Evolutionary conservation across 2,888 invertebrate species (phyloP), one percentile per base, ranked within the genome.

Genomic region (Trachelus stipa): DNA sequence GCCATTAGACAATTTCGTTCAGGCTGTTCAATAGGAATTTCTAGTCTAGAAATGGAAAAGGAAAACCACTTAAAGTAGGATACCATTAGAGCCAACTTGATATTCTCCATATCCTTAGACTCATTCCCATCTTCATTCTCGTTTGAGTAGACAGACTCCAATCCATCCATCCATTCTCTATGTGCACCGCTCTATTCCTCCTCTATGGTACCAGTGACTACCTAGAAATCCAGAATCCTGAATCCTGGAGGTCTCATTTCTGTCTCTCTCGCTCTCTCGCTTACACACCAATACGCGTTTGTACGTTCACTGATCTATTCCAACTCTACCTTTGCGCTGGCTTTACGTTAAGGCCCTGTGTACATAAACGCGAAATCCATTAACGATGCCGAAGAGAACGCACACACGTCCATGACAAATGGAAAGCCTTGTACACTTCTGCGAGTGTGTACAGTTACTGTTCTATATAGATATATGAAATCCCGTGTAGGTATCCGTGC

Each of bases 291-390:
- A 35, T 23, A 56, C 56, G 56, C 75, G 73, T 73, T 56, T 71
- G 76, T 74, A 69, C 75, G 73, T 79, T 79, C 73, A 75, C 75
- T 74, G 73, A 73, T 80, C 78, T 78, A 78, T 80, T 76, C 73
- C 15, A 56, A 23, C 23, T 56, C 56, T 56, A 71, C 76, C 73
- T 73, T 74, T 76, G 78, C 75, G 30, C 12, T 56, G 76, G 71
- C 68, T 77, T 73, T 77, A 77, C 77, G 77, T 56, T 56, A 77
- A 68, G 68, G 34, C 77, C 69, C 75, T 82, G 79, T 83, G 81
- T 83, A 82, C 81, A 82, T 81, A 83, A 81, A 80, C 79, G 81
- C 76, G 79, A 79, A 84, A 82, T 84, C 83, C 83, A 84, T 83
- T 84, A 84, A 83, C 83, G 81, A 82, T 74, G 76, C 77, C 76